Conservation (phyloP, 2,888 invertebrate genomes). For the Isoperla grammatica region DNA sequence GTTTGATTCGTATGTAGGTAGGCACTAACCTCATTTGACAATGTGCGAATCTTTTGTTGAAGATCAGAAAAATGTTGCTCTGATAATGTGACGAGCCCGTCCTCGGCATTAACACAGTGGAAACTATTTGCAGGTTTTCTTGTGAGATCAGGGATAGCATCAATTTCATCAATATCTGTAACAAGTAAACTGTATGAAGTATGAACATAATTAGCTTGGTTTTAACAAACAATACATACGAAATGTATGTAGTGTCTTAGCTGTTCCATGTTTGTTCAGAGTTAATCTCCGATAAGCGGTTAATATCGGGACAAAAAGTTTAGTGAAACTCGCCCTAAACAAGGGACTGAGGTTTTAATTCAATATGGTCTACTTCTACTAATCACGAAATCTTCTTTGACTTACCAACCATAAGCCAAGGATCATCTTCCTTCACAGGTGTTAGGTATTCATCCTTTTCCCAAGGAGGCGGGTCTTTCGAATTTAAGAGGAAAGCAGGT, state of each 20-base stretch:
- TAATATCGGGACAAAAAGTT: no score
- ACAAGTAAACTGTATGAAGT: constrained; percentile 22
- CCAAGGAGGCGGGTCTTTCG: constrained; percentile 56
- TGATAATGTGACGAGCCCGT: constrained; percentile 55
- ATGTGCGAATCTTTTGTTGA: constrained; percentile 52
- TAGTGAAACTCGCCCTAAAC: no score
- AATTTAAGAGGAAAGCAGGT: constrained; percentile 51
- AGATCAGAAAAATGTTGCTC: constrained; percentile 56
- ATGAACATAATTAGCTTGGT: no score
- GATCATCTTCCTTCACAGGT: constrained; percentile 65
- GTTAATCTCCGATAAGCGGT: no score
- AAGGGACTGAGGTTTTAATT: no score
- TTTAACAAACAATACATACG: no score
- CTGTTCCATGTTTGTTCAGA: no score
- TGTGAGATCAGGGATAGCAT: constrained; percentile 28
- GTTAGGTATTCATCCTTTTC: constrained; percentile 70
- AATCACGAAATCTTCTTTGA: no score
- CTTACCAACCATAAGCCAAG: constrained; percentile 77
- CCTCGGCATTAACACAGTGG: constrained; percentile 55
- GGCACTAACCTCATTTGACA: constrained; percentile 50
- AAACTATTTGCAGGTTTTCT: constrained; percentile 12
- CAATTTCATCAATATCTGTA: constrained; percentile 49
- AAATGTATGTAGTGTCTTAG: no score
- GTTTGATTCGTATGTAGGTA: no score
- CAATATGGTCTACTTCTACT: not conserved